Evolutionary conservation across 2,888 invertebrate species (phyloP).

Genomic region (Amphimallon solstitiale): DNA sequence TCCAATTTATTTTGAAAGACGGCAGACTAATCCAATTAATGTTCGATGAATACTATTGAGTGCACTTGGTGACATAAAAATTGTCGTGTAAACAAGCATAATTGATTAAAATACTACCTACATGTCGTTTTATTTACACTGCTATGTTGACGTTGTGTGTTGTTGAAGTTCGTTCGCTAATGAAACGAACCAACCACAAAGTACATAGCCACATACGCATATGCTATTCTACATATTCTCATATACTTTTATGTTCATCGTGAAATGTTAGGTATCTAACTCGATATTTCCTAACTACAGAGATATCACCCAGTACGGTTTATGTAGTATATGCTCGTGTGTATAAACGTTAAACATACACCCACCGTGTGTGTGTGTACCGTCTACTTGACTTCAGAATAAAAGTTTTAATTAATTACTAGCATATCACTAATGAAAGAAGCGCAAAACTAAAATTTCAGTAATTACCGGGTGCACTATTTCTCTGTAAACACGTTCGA

Average conservation of each 20-base stretch:
- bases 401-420: conserved; percentile 31
- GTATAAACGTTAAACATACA: background rate
- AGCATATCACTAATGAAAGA: conserved; percentile 17
- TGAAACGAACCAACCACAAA: conserved; percentile 11
- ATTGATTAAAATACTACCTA: conserved; percentile 20
- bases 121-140: background rate
- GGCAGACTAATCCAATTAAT: background rate
- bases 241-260: background rate
- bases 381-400: conserved; percentile 4
- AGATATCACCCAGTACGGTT: background rate
- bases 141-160: conserved; percentile 11
- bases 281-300: background rate
- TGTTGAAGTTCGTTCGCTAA: conserved; percentile 6
- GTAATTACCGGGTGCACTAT: conserved; percentile 10
- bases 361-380: background rate
- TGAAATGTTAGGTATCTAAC: background rate
- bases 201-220: background rate
- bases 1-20: no score
- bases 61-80: conserved; percentile 3
- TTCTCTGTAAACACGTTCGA: background rate
- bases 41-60: background rate
- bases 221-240: background rate
- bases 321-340: no score
- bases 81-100: conserved; percentile 4
- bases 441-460: conserved; percentile 25